phyloP scores from a whole-genome alignment of 2,888 invertebrate species.

The Luperina testacea region DNA sequence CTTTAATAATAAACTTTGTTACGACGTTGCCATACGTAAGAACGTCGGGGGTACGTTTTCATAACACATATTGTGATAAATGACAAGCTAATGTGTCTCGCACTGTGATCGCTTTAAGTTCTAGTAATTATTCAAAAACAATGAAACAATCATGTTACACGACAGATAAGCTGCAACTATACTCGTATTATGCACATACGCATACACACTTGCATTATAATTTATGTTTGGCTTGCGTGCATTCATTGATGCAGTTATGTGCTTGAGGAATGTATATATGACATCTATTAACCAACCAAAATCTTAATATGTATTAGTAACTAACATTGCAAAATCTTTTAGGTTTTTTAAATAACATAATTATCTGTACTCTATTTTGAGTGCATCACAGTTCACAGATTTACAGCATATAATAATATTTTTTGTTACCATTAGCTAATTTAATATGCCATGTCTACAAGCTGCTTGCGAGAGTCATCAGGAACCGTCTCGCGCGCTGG shows the following conservation, averaged over 20 bases:
- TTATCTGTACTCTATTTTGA: background rate
- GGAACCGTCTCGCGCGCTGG: too few relatives aligned
- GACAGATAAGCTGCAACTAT: slow-evolving; percentile 19
- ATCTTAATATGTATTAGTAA: background rate
- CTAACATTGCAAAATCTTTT: background rate
- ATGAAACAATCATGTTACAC: slow-evolving; percentile 40
- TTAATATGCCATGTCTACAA: background rate
- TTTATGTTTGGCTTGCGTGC: slow-evolving; percentile 23
- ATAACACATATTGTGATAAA: slow-evolving; percentile 65
- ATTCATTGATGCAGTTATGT: slow-evolving; percentile 41
- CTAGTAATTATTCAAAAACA: slow-evolving; percentile 55
- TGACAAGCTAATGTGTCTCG: slow-evolving; percentile 51
- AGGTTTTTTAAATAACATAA: background rate
- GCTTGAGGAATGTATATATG: slow-evolving; percentile 20
- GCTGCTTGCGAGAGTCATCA: too few relatives aligned
- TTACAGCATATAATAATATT: background rate
- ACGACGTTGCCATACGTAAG: slow-evolving; percentile 68
- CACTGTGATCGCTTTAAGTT: slow-evolving; percentile 45
- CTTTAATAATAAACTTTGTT: slow-evolving; percentile 73
- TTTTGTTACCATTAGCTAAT: background rate
- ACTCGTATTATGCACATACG: background rate
- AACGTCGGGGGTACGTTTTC: slow-evolving; percentile 63
- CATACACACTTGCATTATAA: slow-evolving; percentile 14
- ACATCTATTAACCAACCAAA: slow-evolving; percentile 1
- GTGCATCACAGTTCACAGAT: background rate